Base-by-base conservation (phyloP, 2,888 invertebrate species). In the Malthinus flaveolus region DNA sequence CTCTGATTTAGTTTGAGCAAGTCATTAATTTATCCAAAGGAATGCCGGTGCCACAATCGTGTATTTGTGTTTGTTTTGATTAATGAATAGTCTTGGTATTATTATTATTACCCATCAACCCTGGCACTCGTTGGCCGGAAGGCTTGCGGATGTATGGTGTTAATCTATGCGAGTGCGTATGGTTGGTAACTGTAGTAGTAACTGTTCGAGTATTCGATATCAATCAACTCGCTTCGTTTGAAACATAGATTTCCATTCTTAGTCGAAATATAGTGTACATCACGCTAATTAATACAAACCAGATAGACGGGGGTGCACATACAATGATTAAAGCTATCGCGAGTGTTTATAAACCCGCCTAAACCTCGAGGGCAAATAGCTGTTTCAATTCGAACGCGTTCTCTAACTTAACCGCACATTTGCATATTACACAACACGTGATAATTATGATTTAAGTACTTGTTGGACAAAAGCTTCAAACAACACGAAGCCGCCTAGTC, bases 251-350 rank as follows among this genome's bases (percentile, higher is more conserved):
- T 63, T 54, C 59, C 60, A 49, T 54, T 64, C 59, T 56, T 61
- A 62, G 61, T 57, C 53, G 62, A 65, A 56, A 59, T 60, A 62
- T 60, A 62, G 63, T 62, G 72, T 74, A 75, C 75, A 77, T 76
- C 75, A 76, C 72, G 74, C 74, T 78, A 78, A 78, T 78, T 78
- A 78, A 76, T 76, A 77, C 77, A 76, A 75, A 73, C 75, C 73
- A 69, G 70, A 68, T 72, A 69, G 71, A 68, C 72, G 71, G 68
- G 23, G 23, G 67, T 68, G 66, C 67, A 70, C 70, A 73, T 74
- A 73, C 73, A 71, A 71, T 70, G 69, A 70, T 71, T 71, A 71
- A 70, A 71, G 71, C 71, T 66, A 68, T 70, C 67, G 67, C 53
- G 56, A 51, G 56, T 61, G 56, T 61, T 56, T 61, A 52, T 56